phyloP scores from a whole-genome alignment of 2,888 invertebrate genomes.

The Harpalus rubripes region DNA sequence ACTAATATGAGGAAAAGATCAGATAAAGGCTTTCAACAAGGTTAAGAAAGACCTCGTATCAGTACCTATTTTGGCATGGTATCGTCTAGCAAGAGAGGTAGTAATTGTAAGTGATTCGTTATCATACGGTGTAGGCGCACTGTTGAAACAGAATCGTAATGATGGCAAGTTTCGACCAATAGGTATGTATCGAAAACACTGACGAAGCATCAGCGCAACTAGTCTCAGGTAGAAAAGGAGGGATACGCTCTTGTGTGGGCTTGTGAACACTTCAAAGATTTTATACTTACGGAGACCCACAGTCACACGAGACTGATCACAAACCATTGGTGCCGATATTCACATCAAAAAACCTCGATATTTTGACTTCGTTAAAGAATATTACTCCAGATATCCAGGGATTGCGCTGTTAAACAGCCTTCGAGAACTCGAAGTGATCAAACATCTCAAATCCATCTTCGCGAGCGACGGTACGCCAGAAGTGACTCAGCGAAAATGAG shows the following conservation, averaged over 20 bases:
- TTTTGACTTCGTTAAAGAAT: conserved; percentile 72
- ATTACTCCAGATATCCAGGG: too few relatives aligned
- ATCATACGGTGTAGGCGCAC: conserved; percentile 68
- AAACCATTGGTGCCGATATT: conserved; percentile 73
- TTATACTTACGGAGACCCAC: conserved; percentile 71
- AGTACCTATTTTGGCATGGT: conserved; percentile 72
- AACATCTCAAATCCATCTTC: too few relatives aligned
- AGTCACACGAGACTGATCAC: conserved; percentile 73
- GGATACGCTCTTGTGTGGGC: conserved; percentile 72
- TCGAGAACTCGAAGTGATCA: too few relatives aligned
- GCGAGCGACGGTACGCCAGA: too few relatives aligned
- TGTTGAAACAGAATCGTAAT: conserved; percentile 66
- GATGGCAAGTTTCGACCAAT: conserved; percentile 67
- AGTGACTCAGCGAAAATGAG: too few relatives aligned
- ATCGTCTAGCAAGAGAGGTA: conserved; percentile 70
- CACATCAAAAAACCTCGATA: conserved; percentile 72
- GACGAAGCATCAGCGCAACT: conserved; percentile 70
- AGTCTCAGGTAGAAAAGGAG: conserved; percentile 74
- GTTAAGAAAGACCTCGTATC: conserved; percentile 67
- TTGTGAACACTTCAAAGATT: conserved; percentile 72
- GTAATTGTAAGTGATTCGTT: conserved; percentile 70
- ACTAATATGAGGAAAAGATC: background rate
- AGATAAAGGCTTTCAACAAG: conserved; percentile 42
- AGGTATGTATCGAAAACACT: conserved; percentile 72
- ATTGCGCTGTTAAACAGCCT: too few relatives aligned